phyloP scores from a whole-genome alignment of 2,888 invertebrate genomes.

The Drosophila phalerata region DNA sequence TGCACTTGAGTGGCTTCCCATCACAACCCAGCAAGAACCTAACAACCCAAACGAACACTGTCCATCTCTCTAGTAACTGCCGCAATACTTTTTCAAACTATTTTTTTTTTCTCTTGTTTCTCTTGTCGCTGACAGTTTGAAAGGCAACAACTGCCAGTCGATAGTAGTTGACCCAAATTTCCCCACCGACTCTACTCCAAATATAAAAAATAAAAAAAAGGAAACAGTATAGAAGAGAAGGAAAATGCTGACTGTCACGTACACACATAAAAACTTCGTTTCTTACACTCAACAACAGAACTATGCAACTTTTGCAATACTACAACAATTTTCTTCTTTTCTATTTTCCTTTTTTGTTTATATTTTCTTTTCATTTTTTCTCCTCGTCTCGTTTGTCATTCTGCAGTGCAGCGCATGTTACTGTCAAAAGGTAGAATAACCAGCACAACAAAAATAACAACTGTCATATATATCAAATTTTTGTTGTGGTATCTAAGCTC shows the following conservation, averaged over 20 bases:
- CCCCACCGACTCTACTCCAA: conserved; percentile 3
- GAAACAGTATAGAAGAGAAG: not conserved
- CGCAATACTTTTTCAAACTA: conserved; percentile 55
- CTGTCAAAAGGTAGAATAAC: conserved; percentile 44
- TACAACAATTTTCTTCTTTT: conserved; percentile 10
- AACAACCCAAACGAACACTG: conserved; percentile 33
- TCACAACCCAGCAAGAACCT: not conserved
- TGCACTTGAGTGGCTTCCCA: conserved; percentile 62
- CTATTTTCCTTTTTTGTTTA: not conserved
- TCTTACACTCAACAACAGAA: conserved; percentile 32
- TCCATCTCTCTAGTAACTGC: conserved; percentile 54
- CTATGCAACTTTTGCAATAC: conserved; percentile 33
- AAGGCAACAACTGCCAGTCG: conserved; percentile 68
- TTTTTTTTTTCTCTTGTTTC: not conserved
- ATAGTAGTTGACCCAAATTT: conserved; percentile 78
- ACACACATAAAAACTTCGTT: conserved; percentile 35
- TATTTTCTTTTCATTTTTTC: conserved; percentile 13
- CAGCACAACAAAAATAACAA: conserved; percentile 30
- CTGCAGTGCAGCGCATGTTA: conserved; percentile 59
- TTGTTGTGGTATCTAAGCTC: conserved; percentile 15
- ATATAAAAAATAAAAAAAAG: not conserved
- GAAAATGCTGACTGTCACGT: conserved; percentile 59
- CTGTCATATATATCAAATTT: conserved; percentile 53
- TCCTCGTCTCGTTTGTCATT: conserved; percentile 50
- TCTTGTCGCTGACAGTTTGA: conserved; percentile 63